Percentiles rank a stretch among this genome's conserved stretches.
These are phyloP conservation scores for Polypterus bichir DNA, from an alignment of 2,113 vertebrate species.

Conservation along the genomic window DNA sequence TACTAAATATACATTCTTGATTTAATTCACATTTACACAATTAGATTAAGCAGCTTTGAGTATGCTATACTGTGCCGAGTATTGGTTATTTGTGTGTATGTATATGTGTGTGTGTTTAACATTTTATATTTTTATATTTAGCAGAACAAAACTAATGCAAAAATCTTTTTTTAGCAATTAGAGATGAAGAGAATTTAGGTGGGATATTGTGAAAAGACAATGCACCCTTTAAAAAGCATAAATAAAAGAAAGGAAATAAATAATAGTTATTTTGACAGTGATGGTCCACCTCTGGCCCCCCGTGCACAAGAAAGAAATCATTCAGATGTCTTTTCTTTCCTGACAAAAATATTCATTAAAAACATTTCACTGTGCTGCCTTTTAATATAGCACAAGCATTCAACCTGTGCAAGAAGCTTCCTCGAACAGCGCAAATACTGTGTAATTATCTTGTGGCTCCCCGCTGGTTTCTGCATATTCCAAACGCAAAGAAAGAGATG, in stretches of 20 bases:
- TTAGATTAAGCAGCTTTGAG: no score
- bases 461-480: conserved; percentile 78
- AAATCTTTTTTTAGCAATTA: conserved; percentile 19
- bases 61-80: no score
- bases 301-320: conserved; percentile 45
- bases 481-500: conserved; percentile 67
- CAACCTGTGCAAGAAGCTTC: conserved; percentile 69
- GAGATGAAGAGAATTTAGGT: conserved; percentile 16
- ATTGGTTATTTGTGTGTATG: no score
- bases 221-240: conserved; percentile 43
- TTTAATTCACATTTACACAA: no score
- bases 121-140: no score
- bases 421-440: conserved; percentile 80
- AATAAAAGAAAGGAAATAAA: conserved; percentile 59
- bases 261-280: conserved; percentile 68
- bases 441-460: conserved; percentile 81
- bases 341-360: conserved; percentile 87
- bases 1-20: no score
- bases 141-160: no score
- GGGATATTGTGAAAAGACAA: conserved; percentile 33
- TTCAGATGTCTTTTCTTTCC: conserved; percentile 71
- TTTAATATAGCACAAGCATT: conserved; percentile 69
- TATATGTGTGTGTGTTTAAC: no score
- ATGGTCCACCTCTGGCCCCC: conserved; percentile 51
- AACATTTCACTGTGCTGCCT: conserved; percentile 75